These are phyloP conservation scores for Brachionus koreanus DNA, from an alignment of 1,140 invertebrate genomes.

Conservation along the genomic window DNA sequence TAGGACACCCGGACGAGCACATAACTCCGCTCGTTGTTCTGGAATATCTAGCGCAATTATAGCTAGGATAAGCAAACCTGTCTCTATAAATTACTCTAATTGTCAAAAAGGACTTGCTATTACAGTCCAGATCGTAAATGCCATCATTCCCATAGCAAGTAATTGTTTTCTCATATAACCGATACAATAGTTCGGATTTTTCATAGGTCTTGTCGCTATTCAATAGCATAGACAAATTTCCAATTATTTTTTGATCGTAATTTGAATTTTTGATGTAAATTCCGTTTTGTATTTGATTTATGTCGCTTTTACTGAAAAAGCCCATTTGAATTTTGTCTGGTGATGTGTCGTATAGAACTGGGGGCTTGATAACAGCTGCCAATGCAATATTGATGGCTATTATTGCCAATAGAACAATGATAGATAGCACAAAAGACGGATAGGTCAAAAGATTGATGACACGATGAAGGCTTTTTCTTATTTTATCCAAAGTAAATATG, in stretches of 20 bases:
- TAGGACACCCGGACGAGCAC: background rate
- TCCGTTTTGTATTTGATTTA: background rate
- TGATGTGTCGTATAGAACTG: background rate
- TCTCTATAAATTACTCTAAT: background rate
- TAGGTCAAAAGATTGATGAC: background rate
- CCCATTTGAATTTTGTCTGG: background rate
- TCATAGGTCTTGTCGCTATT: background rate
- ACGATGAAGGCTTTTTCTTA: background rate
- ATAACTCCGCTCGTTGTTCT: background rate
- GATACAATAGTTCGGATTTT: background rate
- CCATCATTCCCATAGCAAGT: background rate
- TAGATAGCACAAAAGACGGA: background rate
- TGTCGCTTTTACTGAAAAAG: background rate
- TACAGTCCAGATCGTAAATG: background rate
- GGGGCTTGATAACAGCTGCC: background rate
- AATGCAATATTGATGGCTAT: background rate
- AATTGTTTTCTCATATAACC: background rate
- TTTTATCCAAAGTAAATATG: background rate
- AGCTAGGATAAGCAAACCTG: background rate
- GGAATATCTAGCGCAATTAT: background rate
- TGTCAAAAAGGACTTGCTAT: background rate
- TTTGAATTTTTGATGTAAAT: background rate
- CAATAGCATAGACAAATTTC: background rate
- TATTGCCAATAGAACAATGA: background rate
- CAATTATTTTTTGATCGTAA: background rate